phyloP scores from a whole-genome alignment of 1,140 invertebrate genomes.

The Caenorhabditis briggsae region DNA sequence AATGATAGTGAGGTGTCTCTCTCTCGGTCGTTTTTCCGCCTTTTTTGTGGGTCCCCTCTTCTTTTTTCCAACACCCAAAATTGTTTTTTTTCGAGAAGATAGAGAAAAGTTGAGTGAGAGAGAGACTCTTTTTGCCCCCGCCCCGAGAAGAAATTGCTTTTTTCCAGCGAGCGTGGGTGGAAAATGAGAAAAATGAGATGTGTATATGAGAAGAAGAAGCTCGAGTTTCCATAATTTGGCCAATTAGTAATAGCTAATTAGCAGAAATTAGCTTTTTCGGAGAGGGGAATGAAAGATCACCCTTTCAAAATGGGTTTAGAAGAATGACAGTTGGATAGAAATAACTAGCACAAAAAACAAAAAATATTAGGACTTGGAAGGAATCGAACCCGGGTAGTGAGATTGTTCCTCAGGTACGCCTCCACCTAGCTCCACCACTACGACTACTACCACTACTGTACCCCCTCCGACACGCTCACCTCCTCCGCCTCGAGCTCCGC shows the following conservation, averaged over 20 bases:
- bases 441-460: not conserved
- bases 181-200: not conserved
- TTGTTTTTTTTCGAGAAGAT: constrained; percentile 13
- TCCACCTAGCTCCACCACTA: too few species aligned
- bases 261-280: not conserved
- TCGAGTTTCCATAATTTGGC: constrained; percentile 32
- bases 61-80: constrained; percentile 6
- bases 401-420: too few species aligned
- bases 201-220: not conserved
- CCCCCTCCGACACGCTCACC: not conserved
- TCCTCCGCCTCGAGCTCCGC: not conserved
- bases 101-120: constrained; percentile 15
- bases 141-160: constrained; percentile 33
- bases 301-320: too few species aligned
- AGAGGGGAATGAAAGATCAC: too few species aligned
- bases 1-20: constrained; percentile 38
- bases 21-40: not conserved
- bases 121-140: not conserved
- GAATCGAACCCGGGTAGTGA: not conserved
- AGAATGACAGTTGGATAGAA: too few species aligned
- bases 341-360: not conserved
- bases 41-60: constrained; percentile 33
- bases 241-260: not conserved
- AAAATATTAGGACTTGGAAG: not conserved
- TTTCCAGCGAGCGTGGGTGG: not conserved